phyloP scores from a whole-genome alignment of 1,140 invertebrate genomes.

The Heliconius himera region DNA sequence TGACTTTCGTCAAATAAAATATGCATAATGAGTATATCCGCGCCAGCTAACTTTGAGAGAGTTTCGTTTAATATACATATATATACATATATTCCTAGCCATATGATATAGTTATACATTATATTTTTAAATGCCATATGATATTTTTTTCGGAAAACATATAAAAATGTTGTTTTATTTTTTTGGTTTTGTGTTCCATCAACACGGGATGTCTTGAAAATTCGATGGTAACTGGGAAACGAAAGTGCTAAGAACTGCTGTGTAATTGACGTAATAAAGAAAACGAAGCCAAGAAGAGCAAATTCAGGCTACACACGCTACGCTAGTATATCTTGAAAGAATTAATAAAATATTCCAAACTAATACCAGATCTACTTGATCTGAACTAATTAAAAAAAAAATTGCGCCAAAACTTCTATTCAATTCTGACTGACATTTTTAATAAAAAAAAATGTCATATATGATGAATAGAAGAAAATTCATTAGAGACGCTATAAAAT shows the following conservation, averaged over 20 bases:
- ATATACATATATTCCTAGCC: neutral
- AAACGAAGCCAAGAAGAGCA: no score
- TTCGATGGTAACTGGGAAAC: no score
- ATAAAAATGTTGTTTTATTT: no score
- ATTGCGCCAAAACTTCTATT: neutral
- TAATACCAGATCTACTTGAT: neutral
- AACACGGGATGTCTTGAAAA: no score
- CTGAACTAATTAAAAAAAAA: neutral
- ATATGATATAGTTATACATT: neutral
- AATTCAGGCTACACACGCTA: no score
- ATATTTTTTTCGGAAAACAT: no score
- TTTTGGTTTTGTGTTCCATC: no score
- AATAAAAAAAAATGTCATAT: neutral
- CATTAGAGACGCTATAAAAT: constrained; percentile 12
- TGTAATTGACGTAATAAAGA: no score
- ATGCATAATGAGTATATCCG: neutral
- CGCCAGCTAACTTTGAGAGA: constrained; percentile 3
- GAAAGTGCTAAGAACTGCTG: no score
- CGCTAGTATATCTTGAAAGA: no score
- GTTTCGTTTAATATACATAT: neutral
- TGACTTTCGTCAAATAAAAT: constrained; percentile 5
- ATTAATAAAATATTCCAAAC: neutral
- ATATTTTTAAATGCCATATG: neutral
- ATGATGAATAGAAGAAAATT: constrained; percentile 9
- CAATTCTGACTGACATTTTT: neutral